Percentiles rank a stretch among this genome's conserved stretches.
Evolutionary conservation across 2,797 vertebrate genomes (phyloP).

Genomic region (Phalloptychus januarius): DNA sequence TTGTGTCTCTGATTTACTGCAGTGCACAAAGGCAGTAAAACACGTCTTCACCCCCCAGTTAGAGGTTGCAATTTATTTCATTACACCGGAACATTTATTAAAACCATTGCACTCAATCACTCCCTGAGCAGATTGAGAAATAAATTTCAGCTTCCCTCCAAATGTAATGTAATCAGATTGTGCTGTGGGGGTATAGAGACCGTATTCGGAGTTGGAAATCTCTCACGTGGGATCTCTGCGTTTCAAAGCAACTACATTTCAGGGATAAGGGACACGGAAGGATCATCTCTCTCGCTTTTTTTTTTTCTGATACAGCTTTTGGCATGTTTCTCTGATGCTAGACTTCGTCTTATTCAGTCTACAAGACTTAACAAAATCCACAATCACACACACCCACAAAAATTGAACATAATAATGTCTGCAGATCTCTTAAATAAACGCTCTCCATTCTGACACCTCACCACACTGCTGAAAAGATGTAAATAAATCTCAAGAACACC

Average conservation of each 20-base stretch:
- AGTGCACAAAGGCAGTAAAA: conserved; percentile 25
- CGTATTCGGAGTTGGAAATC: conserved; percentile 35
- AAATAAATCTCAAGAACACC: too few species aligned
- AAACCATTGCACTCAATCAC: conserved; percentile 35
- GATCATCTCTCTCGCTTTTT: conserved; percentile 15
- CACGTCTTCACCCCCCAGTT: conserved; percentile 25
- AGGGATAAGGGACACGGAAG: conserved; percentile 33
- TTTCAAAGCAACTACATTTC: conserved; percentile 30
- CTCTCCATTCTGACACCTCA: background rate
- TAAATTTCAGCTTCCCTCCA: conserved; percentile 52
- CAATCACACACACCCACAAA: background rate
- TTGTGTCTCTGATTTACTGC: conserved; percentile 5
- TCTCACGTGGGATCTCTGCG: conserved; percentile 22
- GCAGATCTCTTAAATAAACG: background rate
- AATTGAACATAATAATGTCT: background rate
- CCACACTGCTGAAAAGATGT: background rate
- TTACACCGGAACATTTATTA: conserved; percentile 39
- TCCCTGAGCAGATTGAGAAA: conserved; percentile 33
- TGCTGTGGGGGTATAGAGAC: conserved; percentile 35
- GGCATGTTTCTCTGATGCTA: conserved; percentile 25
- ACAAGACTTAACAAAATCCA: background rate
- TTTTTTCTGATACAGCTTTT: conserved; percentile 18
- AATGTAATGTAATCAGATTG: conserved; percentile 63
- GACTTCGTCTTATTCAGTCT: conserved; percentile 33
- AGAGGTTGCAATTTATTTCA: conserved; percentile 40